Conservation (phyloP, 1,140 invertebrate species). For the Drosophila nigrodunni region DNA sequence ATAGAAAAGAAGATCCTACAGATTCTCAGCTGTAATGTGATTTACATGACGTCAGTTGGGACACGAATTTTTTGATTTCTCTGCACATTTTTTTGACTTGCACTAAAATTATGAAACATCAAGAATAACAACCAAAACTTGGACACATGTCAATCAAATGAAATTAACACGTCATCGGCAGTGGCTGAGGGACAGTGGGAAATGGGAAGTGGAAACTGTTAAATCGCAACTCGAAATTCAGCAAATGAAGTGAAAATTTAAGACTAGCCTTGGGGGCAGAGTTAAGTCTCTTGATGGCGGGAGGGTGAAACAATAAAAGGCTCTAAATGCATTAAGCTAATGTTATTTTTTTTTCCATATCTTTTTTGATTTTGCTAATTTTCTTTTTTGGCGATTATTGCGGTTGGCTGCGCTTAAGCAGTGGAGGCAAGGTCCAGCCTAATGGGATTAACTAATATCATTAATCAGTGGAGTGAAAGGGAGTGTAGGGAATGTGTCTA, state of each 20-base stretch:
- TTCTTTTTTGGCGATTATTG: conserved; percentile 65
- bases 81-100: neutral
- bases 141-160: conserved; percentile 79
- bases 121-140: neutral
- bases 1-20: conserved; percentile 44
- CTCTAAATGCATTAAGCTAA: conserved; percentile 68
- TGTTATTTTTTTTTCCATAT: conserved; percentile 49
- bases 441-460: conserved; percentile 79
- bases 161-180: conserved; percentile 76
- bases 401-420: conserved; percentile 63
- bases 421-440: conserved; percentile 29
- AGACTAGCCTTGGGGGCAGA: conserved; percentile 52
- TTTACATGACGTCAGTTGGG: conserved; percentile 39
- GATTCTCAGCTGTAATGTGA: conserved; percentile 5
- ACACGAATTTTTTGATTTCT: conserved; percentile 8
- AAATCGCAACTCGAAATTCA: neutral
- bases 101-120: conserved; percentile 4
- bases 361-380: conserved; percentile 32
- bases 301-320: conserved; percentile 11
- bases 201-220: neutral
- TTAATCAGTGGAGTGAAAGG: conserved; percentile 73
- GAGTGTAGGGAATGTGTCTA: conserved; percentile 1
- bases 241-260: conserved; percentile 23
- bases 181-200: neutral
- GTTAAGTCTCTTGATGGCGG: neutral